Evolutionary conservation across 35 echinoderm and acorn worm genomes (phyloP).

Genomic region (Ophioderma brevispina): DNA sequence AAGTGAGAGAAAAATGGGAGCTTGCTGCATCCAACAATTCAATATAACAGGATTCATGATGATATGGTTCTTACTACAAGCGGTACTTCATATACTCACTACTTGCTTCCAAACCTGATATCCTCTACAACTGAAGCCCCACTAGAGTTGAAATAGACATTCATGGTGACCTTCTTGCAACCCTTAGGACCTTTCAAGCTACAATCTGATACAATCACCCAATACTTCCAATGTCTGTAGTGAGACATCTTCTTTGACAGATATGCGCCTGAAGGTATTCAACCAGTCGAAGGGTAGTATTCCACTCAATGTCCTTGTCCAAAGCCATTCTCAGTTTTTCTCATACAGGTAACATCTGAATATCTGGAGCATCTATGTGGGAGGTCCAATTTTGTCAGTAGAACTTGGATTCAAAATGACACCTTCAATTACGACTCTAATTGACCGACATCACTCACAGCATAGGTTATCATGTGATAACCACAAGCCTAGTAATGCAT

Average conservation of each 20-base stretch:
- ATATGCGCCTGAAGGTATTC: conserved; percentile 75
- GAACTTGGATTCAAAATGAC: conserved; percentile 51
- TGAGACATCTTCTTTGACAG: conserved; percentile 44
- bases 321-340: conserved; percentile 87
- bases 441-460: neutral
- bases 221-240: conserved; percentile 69
- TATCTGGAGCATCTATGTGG: conserved; percentile 80
- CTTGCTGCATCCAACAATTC: conserved; percentile 26
- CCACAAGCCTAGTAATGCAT: conserved; percentile 69
- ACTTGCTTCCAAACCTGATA: conserved; percentile 65
- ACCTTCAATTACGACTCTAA: conserved; percentile 51
- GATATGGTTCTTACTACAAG: conserved; percentile 83
- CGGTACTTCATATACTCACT: conserved; percentile 76
- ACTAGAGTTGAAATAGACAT: conserved; percentile 85
- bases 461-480: neutral
- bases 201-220: conserved; percentile 65
- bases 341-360: conserved; percentile 89
- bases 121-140: conserved; percentile 73
- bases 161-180: conserved; percentile 92
- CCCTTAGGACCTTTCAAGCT: conserved; percentile 70
- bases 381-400: conserved; percentile 27
- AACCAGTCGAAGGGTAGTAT: conserved; percentile 66
- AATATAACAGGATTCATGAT: neutral
- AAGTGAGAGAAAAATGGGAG: conserved; percentile 46
- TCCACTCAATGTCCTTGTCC: conserved; percentile 67